Conservation (phyloP, 2,797 vertebrate species). For the Cuculus canorus region DNA sequence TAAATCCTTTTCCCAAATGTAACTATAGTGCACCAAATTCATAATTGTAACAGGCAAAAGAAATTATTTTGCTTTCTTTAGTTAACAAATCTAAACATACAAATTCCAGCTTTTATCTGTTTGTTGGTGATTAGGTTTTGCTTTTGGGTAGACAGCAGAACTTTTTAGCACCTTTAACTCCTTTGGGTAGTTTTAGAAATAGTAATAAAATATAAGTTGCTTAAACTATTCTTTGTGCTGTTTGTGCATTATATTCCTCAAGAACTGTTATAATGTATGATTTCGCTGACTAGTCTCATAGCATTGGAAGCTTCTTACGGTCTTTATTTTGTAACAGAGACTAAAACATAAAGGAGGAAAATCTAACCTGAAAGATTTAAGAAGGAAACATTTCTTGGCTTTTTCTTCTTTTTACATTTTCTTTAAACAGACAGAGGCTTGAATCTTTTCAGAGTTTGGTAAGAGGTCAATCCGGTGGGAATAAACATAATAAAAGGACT, state of each 20-base stretch:
- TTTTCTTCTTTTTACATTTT: not conserved
- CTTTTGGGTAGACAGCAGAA: not conserved
- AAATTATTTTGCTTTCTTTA: conserved; percentile 10
- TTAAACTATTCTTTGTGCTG: not conserved
- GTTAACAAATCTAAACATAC: not conserved
- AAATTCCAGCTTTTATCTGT: not conserved
- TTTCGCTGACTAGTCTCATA: not conserved
- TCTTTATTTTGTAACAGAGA: not conserved
- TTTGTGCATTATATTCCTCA: not conserved
- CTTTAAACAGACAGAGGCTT: not conserved
- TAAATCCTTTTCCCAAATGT: not conserved
- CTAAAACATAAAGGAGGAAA: not conserved
- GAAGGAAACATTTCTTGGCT: not conserved
- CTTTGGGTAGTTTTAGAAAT: not conserved
- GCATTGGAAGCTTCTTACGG: not conserved
- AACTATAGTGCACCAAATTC: not conserved
- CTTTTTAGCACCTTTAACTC: not conserved
- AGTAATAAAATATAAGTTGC: rapidly evolving
- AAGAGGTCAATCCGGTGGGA: not conserved
- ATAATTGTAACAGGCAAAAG: not conserved
- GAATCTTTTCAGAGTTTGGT: not conserved
- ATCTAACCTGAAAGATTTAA: not conserved
- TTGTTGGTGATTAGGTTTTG: not conserved
- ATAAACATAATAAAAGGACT: not conserved
- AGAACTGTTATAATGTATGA: not conserved